Base-by-base conservation (phyloP, 2,113 vertebrate species). In the Edolisoma coerulescens region DNA sequence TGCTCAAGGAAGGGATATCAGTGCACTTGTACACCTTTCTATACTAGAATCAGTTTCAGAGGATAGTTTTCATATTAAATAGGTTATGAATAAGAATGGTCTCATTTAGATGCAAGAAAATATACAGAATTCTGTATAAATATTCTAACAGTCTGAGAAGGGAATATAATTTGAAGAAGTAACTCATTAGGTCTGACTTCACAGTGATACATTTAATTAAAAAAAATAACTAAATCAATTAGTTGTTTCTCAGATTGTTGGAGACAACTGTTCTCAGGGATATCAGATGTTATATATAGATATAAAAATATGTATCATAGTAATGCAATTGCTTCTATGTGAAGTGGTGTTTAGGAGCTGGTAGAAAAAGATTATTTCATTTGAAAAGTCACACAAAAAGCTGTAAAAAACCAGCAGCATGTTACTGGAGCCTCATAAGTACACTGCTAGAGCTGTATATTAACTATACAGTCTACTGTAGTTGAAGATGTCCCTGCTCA, bases 51-150 rank as follows among this genome's bases (percentile, higher is more conserved):
- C 41, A 56, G 84, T 87, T 74, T 52, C 49, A 84, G 41, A 60
- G 41, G 54, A 79, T 60, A 91, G 59, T 49, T 87, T 67, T 78
- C 47, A 35, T 68, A 84, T 81, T 84, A 89, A 87, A 63, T 63
- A 75, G 23, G 20, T 63, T 77, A 69, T 30, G 42, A 92, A 77
- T 75, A 89, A 87, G 56, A 90, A 84, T 22, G 27, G 23, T 63
- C 64, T 89, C 39, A 68, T 87, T 87, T 87, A 82, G 92, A 87
- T 64, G 47, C 44, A 63, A 70, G 68, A 89, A 92, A 91, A 91
- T 41, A 81, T 19, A 54, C 10, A 78, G 47, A 78, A 87, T 70
- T 75, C 56, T 67, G 16, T 50, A 94, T 53, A 75, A 93, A 89
- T 87, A 87, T 65, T 42, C 60, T 35, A 85, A 47, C 20, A 70